phyloP scores from a whole-genome alignment of 2,888 invertebrate species.

The Cantharis rufa region DNA sequence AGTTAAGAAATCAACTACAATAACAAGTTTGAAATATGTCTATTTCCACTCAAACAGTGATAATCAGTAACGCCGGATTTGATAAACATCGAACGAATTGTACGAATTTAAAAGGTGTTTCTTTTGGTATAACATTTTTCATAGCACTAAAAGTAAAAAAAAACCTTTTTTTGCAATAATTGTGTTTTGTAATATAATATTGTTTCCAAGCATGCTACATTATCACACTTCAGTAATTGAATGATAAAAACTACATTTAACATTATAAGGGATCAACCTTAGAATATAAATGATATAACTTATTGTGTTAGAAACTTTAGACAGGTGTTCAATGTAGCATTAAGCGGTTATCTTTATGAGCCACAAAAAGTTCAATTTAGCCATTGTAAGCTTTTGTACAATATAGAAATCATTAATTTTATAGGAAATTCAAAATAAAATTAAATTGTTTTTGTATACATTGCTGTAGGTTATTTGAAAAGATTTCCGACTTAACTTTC shows the following conservation, averaged over 20 bases:
- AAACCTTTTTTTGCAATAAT: background rate
- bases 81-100: no score
- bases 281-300: background rate
- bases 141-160: background rate
- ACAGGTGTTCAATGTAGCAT: slow-evolving; percentile 3
- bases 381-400: background rate
- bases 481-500: background rate
- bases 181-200: background rate
- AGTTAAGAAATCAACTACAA: no score
- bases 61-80: no score
- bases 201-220: background rate
- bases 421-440: background rate
- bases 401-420: background rate
- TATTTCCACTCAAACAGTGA: no score
- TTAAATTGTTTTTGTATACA: background rate
- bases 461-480: background rate
- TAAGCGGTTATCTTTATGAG: slow-evolving; percentile 1
- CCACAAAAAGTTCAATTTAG: background rate
- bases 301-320: background rate
- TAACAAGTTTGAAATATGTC: no score
- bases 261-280: background rate
- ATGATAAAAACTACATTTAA: background rate
- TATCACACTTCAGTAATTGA: background rate
- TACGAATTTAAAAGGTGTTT: no score
- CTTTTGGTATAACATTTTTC: no score